Percentiles rank a stretch among this genome's conserved stretches.
Conservation (phyloP, 2,888 invertebrate species). For the Standfussiana lucernea region DNA sequence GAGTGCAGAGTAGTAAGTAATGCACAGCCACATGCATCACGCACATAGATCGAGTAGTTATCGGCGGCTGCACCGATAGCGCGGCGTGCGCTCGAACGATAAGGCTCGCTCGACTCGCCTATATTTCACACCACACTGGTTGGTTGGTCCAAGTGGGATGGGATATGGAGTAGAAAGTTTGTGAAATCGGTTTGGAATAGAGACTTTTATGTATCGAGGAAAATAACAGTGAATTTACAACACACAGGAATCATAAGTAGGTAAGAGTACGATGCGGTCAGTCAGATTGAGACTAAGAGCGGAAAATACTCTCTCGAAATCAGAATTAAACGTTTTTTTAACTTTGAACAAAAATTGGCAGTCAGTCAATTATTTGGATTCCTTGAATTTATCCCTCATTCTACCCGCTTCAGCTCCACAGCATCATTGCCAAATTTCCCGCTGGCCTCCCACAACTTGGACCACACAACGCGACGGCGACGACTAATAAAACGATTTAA, state of each 20-base stretch:
- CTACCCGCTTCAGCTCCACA: neutral
- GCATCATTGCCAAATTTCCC: conserved; percentile 30
- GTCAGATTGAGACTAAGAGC: neutral
- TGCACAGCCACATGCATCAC: conserved; percentile 58
- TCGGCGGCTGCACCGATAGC: conserved; percentile 70
- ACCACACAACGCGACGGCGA: conserved; percentile 63
- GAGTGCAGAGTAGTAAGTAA: conserved; percentile 40
- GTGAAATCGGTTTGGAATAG: neutral
- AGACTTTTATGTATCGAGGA: neutral
- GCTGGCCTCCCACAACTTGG: conserved; percentile 10
- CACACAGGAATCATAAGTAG: neutral
- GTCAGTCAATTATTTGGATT: no score
- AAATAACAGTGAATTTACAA: neutral
- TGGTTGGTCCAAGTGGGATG: conserved; percentile 52
- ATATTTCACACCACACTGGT: conserved; percentile 67
- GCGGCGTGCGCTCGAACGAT: conserved; percentile 76
- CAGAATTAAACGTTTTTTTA: neutral
- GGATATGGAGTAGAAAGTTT: neutral
- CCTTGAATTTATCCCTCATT: neutral
- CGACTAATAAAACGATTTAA: conserved; percentile 81
- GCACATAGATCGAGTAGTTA: conserved; percentile 65
- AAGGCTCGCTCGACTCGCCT: conserved; percentile 69
- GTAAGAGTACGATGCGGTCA: neutral
- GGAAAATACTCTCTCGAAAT: neutral
- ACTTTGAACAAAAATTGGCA: neutral